These are phyloP conservation scores for Peromyscus melanophrys DNA, from an alignment of 2,797 vertebrate genomes.

Conservation along the genomic window DNA sequence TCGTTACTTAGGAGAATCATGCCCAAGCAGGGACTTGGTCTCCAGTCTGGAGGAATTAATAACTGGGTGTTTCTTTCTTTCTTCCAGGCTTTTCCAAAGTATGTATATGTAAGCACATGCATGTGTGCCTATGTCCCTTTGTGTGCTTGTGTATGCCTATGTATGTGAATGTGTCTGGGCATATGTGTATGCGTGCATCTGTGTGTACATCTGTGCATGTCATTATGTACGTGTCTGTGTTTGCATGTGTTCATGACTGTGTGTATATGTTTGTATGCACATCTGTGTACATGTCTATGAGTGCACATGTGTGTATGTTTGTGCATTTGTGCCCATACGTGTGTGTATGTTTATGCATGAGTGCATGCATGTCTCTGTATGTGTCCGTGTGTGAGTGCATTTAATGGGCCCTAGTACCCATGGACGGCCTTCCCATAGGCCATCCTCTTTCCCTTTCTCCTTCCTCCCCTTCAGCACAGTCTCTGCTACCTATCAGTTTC, in stretches of 20 bases:
- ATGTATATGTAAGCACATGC: background rate
- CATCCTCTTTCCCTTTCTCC: rapidly evolving
- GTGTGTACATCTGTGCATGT: background rate
- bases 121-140: background rate
- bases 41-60: background rate
- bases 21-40: rapidly evolving
- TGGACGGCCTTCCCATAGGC: no score
- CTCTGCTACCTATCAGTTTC: background rate
- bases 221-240: background rate
- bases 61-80: background rate
- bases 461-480: rapidly evolving
- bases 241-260: background rate
- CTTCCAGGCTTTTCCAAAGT: background rate
- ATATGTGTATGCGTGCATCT: background rate
- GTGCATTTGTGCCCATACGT: background rate
- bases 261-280: background rate
- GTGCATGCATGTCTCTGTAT: background rate
- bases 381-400: background rate
- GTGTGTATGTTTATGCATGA: background rate
- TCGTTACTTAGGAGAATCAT: no score
- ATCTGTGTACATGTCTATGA: background rate
- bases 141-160: background rate
- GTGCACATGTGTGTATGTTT: background rate
- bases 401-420: background rate
- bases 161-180: background rate